Conservation (phyloP, 2,888 invertebrate species). For the Ceriagrion tenellum region DNA sequence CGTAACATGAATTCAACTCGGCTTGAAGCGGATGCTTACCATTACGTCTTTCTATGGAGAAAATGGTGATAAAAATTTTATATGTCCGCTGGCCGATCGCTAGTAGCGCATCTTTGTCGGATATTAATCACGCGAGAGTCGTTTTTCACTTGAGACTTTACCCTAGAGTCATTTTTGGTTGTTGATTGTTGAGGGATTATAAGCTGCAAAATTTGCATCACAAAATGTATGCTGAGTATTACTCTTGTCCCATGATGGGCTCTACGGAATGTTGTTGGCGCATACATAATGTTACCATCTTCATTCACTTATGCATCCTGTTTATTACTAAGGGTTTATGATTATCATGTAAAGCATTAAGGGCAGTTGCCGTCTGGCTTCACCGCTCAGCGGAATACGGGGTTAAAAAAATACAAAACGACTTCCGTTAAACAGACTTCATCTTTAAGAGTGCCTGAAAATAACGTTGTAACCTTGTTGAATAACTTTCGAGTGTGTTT, state of each 20-base stretch:
- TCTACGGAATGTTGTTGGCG: background rate
- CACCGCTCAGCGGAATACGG: background rate
- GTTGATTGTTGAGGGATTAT: background rate
- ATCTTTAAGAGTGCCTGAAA: background rate
- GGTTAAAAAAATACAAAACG: conserved; percentile 1
- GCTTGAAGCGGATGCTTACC: no score
- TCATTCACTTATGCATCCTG: background rate
- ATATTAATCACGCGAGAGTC: background rate
- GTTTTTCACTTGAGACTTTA: background rate
- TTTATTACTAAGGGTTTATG: background rate
- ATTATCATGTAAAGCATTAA: background rate
- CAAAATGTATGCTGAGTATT: background rate
- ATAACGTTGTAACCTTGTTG: background rate
- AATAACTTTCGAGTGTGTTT: background rate
- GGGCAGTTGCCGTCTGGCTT: background rate
- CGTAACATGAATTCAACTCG: no score
- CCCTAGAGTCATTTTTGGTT: background rate
- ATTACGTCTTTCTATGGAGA: no score
- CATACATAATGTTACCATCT: background rate
- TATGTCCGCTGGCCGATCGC: no score
- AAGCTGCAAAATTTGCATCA: background rate
- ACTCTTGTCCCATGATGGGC: background rate
- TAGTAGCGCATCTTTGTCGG: background rate
- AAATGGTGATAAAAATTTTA: no score
- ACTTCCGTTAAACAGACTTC: background rate